Conservation (phyloP, 2,113 vertebrate species). For the Plecotus auritus region DNA sequence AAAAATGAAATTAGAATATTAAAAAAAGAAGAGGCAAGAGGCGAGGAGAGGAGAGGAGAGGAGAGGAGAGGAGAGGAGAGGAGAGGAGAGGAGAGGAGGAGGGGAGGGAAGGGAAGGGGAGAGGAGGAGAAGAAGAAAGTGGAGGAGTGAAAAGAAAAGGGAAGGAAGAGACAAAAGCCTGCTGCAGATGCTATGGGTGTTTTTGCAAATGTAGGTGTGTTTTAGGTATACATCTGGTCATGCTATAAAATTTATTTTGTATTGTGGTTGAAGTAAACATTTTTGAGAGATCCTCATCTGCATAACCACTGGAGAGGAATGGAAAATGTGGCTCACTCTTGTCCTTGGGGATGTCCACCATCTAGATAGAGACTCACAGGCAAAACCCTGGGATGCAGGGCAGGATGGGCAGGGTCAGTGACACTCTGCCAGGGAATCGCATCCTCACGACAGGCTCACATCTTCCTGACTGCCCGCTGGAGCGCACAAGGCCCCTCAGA, state of each 20-base stretch:
- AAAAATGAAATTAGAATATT: not conserved
- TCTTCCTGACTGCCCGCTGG: not conserved
- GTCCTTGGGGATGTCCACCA: not conserved
- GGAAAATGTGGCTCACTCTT: not conserved
- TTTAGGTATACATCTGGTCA: not conserved
- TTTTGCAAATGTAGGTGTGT: not conserved
- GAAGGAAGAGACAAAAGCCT: fast-evolving
- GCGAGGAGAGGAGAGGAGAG: not conserved
- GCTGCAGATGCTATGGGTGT: not conserved
- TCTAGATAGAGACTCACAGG: not conserved
- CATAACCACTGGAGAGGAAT: not conserved
- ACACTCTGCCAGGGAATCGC: not conserved
- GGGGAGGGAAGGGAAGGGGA: fast-evolving
- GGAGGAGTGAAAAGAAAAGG: no score
- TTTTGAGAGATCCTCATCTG: not conserved
- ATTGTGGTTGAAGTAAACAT: not conserved
- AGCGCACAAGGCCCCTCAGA: not conserved
- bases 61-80: not conserved
- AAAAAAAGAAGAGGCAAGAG: not conserved
- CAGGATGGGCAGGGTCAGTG: not conserved
- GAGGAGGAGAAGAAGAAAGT: not conserved
- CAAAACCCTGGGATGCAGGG: not conserved
- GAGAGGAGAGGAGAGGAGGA: no score
- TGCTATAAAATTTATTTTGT: not conserved
- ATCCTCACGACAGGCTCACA: fast-evolving